Evolutionary conservation across 2,888 invertebrate species (phyloP).

Genomic region (Diachrysia chrysitis): DNA sequence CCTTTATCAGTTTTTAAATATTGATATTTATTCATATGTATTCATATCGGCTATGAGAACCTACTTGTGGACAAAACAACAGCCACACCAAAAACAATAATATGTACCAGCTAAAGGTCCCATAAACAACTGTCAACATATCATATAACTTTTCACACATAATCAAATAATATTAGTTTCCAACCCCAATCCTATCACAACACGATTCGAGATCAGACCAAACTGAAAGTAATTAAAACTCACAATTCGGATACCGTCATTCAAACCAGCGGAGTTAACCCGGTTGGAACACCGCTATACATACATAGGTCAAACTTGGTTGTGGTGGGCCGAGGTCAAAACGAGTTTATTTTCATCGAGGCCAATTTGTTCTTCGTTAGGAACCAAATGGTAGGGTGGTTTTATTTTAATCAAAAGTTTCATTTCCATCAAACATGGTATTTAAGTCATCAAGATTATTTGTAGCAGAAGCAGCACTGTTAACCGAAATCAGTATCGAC

Average conservation of each 20-base stretch:
- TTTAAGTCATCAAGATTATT: no score
- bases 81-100: neutral
- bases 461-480: no score
- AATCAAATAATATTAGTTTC: neutral
- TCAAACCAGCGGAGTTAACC: neutral
- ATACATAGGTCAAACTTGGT: neutral
- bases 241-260: constrained; percentile 4
- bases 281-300: constrained; percentile 3
- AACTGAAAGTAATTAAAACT: constrained; percentile 6
- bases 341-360: constrained; percentile 4
- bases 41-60: neutral
- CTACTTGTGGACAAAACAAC: neutral
- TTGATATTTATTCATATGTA: no score
- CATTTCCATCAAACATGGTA: neutral
- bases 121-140: neutral
- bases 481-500: no score
- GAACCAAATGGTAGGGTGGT: neutral
- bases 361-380: constrained; percentile 6
- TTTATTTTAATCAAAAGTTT: neutral
- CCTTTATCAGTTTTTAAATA: no score
- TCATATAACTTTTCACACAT: neutral
- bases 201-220: neutral
- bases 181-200: neutral
- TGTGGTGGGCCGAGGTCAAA: constrained; percentile 1
- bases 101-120: neutral